A percentile compares a stretch with the other conserved stretches of the same genome.
Conservation (phyloP, 2,113 vertebrate genomes). For the Apodemus sylvaticus region DNA sequence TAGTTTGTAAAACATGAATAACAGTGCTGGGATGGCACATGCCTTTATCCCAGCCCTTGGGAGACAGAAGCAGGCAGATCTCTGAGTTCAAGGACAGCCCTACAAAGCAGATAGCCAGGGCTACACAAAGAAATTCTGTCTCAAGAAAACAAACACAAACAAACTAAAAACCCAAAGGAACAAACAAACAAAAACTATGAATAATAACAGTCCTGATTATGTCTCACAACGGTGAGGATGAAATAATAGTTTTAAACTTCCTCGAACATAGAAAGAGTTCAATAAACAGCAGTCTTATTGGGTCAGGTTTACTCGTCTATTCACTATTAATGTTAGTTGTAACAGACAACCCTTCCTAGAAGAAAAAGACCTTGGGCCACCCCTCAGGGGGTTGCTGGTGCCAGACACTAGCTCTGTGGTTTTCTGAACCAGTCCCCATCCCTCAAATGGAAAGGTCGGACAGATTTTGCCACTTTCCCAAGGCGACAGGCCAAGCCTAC, state of each 20-base stretch:
- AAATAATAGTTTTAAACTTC: constrained; percentile 31
- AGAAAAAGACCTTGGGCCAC: background rate
- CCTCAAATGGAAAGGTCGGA: background rate
- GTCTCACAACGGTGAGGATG: background rate
- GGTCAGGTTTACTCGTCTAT: background rate
- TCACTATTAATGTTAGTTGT: background rate
- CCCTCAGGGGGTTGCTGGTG: background rate
- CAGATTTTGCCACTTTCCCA: background rate
- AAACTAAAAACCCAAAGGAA: background rate
- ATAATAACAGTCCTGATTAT: background rate
- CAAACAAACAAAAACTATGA: background rate
- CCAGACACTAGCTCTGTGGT: background rate
- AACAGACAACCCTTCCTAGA: background rate
- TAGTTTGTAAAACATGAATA: background rate
- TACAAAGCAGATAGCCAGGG: background rate
- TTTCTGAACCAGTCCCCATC: background rate
- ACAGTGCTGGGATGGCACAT: no score
- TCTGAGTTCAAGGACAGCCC: background rate
- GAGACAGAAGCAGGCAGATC: background rate
- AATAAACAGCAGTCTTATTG: background rate
- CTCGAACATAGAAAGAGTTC: background rate
- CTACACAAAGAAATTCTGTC: background rate
- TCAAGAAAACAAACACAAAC: background rate
- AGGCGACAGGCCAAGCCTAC: background rate
- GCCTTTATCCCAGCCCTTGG: background rate